These are phyloP conservation scores for Netelia virgata DNA, from an alignment of 2,888 invertebrate species.

Conservation along the genomic window DNA sequence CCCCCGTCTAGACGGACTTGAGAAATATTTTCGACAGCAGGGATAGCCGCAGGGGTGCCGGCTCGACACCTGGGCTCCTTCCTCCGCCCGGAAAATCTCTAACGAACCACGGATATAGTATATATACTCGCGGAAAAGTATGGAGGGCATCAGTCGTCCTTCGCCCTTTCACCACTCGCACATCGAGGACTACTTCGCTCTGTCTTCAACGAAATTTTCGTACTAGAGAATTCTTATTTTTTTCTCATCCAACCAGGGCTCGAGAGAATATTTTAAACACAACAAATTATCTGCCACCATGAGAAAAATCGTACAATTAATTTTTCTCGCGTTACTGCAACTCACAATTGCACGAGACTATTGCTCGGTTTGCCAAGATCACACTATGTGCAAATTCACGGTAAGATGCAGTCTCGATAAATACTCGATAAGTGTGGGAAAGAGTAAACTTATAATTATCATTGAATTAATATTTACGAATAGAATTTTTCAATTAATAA, in stretches of 20 bases:
- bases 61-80: neutral
- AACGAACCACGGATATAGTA: neutral
- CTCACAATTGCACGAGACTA: constrained; percentile 61
- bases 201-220: neutral
- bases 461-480: no score
- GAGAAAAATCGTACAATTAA: neutral
- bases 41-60: neutral
- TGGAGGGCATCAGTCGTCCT: constrained; percentile 30
- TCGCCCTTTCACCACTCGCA: neutral
- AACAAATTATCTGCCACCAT: neutral
- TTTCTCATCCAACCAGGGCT: neutral
- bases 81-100: neutral
- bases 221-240: neutral
- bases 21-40: no score
- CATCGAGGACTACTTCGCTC: neutral
- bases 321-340: constrained; percentile 22
- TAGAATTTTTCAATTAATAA: no score
- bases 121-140: constrained; percentile 15
- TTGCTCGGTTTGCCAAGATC: constrained; percentile 69
- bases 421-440: neutral
- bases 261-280: neutral
- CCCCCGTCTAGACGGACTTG: no score
- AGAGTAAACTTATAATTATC: neutral
- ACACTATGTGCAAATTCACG: constrained; percentile 72
- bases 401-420: constrained; percentile 52